Conservation (phyloP, 1,140 invertebrate species). For the Papilio helenus region DNA sequence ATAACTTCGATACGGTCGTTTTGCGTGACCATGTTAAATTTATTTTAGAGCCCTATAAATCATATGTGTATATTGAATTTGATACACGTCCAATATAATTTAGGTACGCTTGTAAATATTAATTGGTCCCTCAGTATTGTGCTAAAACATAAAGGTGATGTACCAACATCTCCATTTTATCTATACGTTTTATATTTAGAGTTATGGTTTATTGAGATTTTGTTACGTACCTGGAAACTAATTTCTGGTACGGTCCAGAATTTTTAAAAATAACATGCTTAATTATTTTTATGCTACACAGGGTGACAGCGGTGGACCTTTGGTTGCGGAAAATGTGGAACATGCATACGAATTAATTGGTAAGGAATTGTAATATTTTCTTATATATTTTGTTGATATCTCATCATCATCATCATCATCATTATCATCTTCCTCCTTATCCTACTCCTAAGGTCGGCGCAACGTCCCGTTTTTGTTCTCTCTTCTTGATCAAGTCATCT, state of each 20-base stretch:
- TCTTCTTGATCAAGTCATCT: too few relatives aligned
- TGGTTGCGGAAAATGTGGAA: slow-evolving; percentile 88
- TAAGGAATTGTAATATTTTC: slow-evolving; percentile 49
- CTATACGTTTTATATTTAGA: background rate
- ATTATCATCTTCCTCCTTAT: too few relatives aligned
- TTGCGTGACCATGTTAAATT: background rate
- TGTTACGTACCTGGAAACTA: background rate
- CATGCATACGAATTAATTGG: slow-evolving; percentile 91
- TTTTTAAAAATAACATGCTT: background rate
- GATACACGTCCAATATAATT: background rate
- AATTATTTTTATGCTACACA: slow-evolving; percentile 61
- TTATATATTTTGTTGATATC: background rate
- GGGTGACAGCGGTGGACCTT: slow-evolving; percentile 96
- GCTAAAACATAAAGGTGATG: background rate
- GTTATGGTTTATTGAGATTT: background rate
- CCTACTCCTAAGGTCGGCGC: too few relatives aligned
- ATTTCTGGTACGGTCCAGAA: background rate
- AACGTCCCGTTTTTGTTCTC: too few relatives aligned
- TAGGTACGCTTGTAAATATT: background rate
- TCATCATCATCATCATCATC: too few relatives aligned
- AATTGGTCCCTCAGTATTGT: background rate
- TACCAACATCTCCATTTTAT: background rate
- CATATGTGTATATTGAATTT: background rate
- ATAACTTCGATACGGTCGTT: slow-evolving; percentile 1
- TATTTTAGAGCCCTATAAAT: background rate